Percentiles rank a stretch among this genome's conserved stretches.
Conservation (phyloP, 2,113 vertebrate genomes). For the Mastomys coucha region DNA sequence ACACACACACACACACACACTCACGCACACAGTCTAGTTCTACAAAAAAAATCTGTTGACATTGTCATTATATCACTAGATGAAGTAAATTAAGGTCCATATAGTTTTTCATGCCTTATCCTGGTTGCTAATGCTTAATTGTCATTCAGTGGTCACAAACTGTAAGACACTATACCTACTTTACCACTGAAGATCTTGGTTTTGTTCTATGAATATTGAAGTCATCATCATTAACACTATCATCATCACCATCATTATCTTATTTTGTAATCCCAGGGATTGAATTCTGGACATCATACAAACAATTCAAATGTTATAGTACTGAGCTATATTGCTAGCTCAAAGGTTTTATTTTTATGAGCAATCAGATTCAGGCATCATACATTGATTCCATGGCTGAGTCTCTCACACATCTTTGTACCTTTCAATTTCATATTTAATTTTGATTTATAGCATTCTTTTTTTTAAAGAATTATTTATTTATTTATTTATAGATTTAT, state of each 20-base stretch:
- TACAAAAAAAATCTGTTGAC: not conserved
- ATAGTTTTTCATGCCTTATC: not conserved
- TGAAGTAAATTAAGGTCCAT: not conserved
- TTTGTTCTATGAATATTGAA: not conserved
- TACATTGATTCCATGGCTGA: not conserved
- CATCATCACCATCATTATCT: not conserved
- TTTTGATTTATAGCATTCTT: not conserved
- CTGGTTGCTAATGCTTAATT: not conserved
- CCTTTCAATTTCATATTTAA: slow-evolving; percentile 15
- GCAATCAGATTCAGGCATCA: not conserved
- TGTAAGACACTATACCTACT: not conserved
- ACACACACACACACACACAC: not conserved
- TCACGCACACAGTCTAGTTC: not conserved
- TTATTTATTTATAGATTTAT: too few relatives aligned
- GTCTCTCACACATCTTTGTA: not conserved
- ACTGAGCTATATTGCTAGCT: not conserved
- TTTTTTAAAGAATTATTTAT: too few relatives aligned
- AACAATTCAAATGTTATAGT: not conserved
- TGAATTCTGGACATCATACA: not conserved
- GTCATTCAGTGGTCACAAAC: not conserved
- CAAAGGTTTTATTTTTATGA: slow-evolving; percentile 1
- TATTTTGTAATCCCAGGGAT: not conserved
- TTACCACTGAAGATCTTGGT: not conserved
- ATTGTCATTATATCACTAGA: not conserved
- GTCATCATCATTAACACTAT: not conserved